Base-by-base conservation (phyloP, 2,797 vertebrate species). In the Rhinogobio ventralis region DNA sequence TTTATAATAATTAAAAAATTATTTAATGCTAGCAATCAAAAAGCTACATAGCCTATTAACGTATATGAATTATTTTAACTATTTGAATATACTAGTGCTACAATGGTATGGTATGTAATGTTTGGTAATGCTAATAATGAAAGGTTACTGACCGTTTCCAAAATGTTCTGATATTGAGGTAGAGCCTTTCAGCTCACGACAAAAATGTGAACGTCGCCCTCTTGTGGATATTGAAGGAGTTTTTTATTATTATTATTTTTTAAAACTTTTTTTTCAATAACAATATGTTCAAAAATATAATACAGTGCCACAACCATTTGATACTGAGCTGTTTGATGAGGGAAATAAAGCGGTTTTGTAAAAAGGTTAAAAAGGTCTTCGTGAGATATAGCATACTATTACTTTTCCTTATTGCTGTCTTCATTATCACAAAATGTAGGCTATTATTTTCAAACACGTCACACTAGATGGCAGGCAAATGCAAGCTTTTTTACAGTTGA, bases 401-500 rank as follows among this genome's bases (percentile, higher is more conserved):
- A 14, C 8, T 11, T 60, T 45, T 33, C 19, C 42, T 28, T 0
- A 17, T 17, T 51, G 5, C 7, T 42, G 25, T 46, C 20, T 51
- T 82, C 1, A 36, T 74, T 25, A 33, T 36, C 9, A 42, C 49
- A 28, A 53, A 28, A 10, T 33, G 39, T 14, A 46, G 45, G 2
- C n/a, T 42, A 14, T 36, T 84, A 71, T 79, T 42, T 53, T 66
- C 8, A n/a, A 45, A 62, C 30, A 9, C 1, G 49, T 71, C 20
- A 60, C 84, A 66, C 84, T 84, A 88, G 84, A 81, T 86, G 87
- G 84, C 84, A 79, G 64, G 42, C 71, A 72, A 66, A 81, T 33
- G 39, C 71, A 60, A 80, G 15, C 17, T 42, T 64, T 81, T n/a
- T 46, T 57, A 33, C n/a, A 9, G 25, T 28, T 49, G 9, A 64